Base-by-base conservation (phyloP, 2,888 invertebrate genomes). In the Griposia aprilina region DNA sequence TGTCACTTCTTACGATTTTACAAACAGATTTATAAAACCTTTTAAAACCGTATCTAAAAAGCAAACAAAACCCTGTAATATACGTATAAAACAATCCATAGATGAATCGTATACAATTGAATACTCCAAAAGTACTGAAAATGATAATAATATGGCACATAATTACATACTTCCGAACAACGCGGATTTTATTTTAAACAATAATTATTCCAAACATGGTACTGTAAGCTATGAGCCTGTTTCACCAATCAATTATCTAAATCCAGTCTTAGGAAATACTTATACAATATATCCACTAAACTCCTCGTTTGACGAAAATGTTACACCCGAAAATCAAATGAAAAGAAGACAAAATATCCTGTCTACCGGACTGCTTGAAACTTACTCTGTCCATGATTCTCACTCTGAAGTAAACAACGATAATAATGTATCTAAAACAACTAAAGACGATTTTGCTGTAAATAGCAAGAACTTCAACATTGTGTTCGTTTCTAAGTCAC, bases 21-120 rank as follows among this genome's bases (percentile, higher is more conserved):
- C 26, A 57, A 41, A 41, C 1, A 83, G 55, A 65, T 48, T 69
- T 26, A 74, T 78, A 80, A 65, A 70, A 66, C 74, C 81, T 30
- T 45, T 63, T 48, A 80, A 75, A 71, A n/a, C 65, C 36, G 30
- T 69, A 55, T 81, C 73, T 48, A 84, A 59, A 59, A 84, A 52
- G 62, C 50, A 70, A 63, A 55, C 62, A 67, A 75, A 63, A 57
- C 10, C 23, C 0, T 77, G 71, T 66, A 69, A 77, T 59, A 52
- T 66, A 52, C 55, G 8, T 69, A 55, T 70, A 52, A 85, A 50
- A 78, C 83, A 88, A 81, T 76, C 66, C 8, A 72, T 70, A 45
- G 55, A 86, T 76, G 82, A 90, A 68, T 87, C 89, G 5, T 90
- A 90, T 81, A 90, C 86, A 13, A 93, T 94, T 63, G 91, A 93